These are phyloP conservation scores for Cheirogaleus major DNA, from an alignment of 2,797 vertebrate species.

Conservation along the genomic window DNA sequence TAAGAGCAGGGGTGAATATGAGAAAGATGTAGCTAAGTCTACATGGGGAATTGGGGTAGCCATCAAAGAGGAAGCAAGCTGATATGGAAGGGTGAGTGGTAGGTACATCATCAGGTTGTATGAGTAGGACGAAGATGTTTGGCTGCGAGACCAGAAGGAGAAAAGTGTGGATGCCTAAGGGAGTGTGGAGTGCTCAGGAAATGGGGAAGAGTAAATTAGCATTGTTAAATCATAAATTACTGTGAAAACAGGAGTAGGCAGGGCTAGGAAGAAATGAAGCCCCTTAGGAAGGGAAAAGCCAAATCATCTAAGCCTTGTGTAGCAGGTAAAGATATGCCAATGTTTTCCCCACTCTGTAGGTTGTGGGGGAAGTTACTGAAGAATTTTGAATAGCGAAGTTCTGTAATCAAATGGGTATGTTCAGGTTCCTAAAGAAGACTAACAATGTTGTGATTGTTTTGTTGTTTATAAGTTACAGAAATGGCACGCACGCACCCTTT, in stretches of 20 bases:
- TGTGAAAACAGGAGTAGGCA: not conserved
- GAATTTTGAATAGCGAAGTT: constrained; percentile 26
- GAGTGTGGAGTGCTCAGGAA: not conserved
- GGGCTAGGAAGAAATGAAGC: not conserved
- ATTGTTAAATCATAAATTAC: not conserved
- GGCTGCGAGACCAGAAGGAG: not conserved
- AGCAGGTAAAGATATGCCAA: not conserved
- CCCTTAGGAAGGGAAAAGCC: not conserved
- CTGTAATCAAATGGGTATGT: not conserved
- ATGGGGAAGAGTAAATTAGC: not conserved
- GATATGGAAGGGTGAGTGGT: not conserved
- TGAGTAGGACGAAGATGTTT: not conserved
- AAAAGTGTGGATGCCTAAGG: not conserved
- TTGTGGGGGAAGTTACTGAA: not conserved
- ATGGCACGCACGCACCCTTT: not conserved
- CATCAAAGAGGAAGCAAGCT: not conserved
- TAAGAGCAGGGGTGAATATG: not conserved
- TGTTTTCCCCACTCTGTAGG: not conserved
- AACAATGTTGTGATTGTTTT: constrained; percentile 52
- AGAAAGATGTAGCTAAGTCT: not conserved
- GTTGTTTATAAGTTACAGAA: constrained; percentile 54
- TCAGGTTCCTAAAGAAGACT: not conserved
- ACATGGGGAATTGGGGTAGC: not conserved
- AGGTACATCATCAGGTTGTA: not conserved
- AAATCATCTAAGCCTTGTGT: not conserved